A percentile compares a stretch with the other conserved stretches of the same genome.
Evolutionary conservation across 2,888 invertebrate species (phyloP).

Genomic region (Lamellibrachia columna): DNA sequence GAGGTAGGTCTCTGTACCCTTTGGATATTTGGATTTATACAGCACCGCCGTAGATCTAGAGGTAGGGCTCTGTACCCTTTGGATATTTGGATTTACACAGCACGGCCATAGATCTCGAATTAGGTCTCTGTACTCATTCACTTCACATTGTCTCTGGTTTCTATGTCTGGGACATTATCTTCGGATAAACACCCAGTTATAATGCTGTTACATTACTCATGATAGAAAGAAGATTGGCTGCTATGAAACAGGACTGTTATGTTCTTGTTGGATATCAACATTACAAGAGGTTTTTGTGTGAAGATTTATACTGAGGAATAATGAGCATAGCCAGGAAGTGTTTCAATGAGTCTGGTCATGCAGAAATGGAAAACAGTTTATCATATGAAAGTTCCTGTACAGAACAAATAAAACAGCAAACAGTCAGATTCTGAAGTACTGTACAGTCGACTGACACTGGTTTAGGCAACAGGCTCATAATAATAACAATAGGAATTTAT

Average conservation of each 20-base stretch:
- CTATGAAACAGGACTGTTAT: background rate
- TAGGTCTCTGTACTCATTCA: too few species aligned
- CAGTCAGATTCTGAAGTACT: background rate
- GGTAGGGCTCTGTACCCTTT: too few species aligned
- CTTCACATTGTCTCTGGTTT: background rate
- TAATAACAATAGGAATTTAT: background rate
- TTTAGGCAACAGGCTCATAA: background rate
- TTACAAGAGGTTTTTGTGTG: background rate
- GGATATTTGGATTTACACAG: too few species aligned
- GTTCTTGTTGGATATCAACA: background rate
- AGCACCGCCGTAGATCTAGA: too few species aligned
- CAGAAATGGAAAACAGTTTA: background rate
- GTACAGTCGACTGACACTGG: background rate
- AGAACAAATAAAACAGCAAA: background rate
- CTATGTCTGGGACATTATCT: background rate
- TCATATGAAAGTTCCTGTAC: background rate
- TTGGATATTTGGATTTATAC: too few species aligned
- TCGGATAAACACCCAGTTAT: background rate
- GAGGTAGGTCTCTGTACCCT: too few species aligned
- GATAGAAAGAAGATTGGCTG: background rate
- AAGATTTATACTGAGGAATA: conserved; percentile 3
- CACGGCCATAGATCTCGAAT: too few species aligned
- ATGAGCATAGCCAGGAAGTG: background rate
- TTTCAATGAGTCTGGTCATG: background rate
- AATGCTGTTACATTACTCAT: background rate